phyloP scores from a whole-genome alignment of 2,797 vertebrate species.

The Peromyscus attwateri region DNA sequence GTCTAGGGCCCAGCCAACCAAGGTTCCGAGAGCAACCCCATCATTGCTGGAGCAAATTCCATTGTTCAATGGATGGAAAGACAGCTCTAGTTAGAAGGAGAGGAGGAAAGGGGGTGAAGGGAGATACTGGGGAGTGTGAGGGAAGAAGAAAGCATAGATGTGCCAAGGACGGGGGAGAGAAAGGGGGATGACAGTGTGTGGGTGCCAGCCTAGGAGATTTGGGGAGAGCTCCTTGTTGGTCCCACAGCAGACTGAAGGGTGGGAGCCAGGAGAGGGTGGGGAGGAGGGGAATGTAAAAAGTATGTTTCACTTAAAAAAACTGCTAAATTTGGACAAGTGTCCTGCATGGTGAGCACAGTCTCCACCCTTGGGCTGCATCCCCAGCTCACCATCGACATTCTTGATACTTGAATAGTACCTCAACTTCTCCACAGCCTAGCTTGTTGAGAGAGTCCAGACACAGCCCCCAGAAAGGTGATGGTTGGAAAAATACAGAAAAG shows the following conservation, averaged over 20 bases:
- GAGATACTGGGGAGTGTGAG: slow-evolving; percentile 55
- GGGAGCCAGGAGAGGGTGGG: not conserved
- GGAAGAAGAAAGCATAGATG: not conserved
- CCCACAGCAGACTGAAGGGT: not conserved
- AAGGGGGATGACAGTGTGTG: fast-evolving
- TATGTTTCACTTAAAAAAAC: no score
- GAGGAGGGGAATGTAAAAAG: no score
- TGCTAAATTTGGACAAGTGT: not conserved
- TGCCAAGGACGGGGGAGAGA: not conserved
- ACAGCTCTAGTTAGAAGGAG: not conserved
- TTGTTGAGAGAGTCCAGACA: not conserved
- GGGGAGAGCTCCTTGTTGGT: not conserved
- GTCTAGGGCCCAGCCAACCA: not conserved
- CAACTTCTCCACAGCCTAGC: not conserved
- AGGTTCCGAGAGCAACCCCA: not conserved
- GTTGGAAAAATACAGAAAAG: not conserved
- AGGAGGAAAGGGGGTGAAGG: slow-evolving; percentile 61
- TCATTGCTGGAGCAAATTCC: not conserved
- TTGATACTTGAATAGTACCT: not conserved
- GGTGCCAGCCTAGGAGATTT: not conserved
- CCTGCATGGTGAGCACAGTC: no score
- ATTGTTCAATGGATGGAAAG: not conserved
- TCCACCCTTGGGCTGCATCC: not conserved
- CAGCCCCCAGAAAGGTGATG: not conserved
- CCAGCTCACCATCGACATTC: not conserved